A percentile compares a stretch with the other conserved stretches of the same genome.
phyloP scores from a whole-genome alignment of 2,888 invertebrate genomes.

The Platycnemis pennipes region DNA sequence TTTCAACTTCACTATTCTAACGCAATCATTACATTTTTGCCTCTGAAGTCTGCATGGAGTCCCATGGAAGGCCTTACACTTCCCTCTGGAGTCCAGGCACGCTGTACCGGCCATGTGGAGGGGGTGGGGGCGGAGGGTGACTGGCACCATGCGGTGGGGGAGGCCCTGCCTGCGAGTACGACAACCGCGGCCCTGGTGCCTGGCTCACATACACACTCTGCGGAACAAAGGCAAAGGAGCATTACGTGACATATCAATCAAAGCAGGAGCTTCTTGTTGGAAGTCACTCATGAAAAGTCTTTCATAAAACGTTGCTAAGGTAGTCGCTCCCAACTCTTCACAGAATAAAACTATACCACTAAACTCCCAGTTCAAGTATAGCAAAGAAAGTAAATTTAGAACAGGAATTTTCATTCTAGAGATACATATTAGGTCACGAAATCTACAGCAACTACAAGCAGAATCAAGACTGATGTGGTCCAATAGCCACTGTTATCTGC shows the following conservation, averaged over 20 bases:
- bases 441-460: no score
- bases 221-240: slow-evolving; percentile 25
- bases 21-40: not conserved
- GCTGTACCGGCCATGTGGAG: slow-evolving; percentile 70
- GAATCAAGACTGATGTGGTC: no score
- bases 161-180: slow-evolving; percentile 72
- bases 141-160: slow-evolving; percentile 68
- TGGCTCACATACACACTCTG: slow-evolving; percentile 73
- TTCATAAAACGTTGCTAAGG: no score
- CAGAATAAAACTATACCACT: no score
- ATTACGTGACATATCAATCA: not conserved
- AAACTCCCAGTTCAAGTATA: no score
- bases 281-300: no score
- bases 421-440: no score
- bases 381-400: no score
- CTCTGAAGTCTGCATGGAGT: not conserved
- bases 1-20: not conserved
- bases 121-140: slow-evolving; percentile 69
- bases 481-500: no score
- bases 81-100: slow-evolving; percentile 71
- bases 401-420: no score
- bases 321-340: no score
- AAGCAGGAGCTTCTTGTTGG: not conserved
- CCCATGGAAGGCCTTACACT: slow-evolving; percentile 47
- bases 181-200: slow-evolving; percentile 71